A percentile compares a stretch with the other conserved stretches of the same genome.
Evolutionary conservation across 2,797 vertebrate genomes (phyloP).

Genomic region (Yasuhikotakia modesta): DNA sequence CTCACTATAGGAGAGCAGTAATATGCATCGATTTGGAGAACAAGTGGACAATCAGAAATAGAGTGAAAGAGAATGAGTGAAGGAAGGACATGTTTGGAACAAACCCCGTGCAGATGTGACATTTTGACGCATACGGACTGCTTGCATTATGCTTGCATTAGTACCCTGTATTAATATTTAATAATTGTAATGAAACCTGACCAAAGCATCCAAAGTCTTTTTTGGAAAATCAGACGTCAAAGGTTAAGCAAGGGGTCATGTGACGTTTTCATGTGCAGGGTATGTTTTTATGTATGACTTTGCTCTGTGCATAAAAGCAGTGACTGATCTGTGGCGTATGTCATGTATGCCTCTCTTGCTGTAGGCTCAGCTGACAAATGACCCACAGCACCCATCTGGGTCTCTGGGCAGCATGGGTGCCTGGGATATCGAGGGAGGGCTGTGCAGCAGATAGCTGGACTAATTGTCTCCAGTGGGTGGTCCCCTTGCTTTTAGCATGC

Average conservation of each 20-base stretch:
- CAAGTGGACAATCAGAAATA: slow-evolving; percentile 45
- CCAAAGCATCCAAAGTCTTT: too few relatives aligned
- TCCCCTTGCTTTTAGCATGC: slow-evolving; percentile 12
- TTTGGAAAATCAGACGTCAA: too few relatives aligned
- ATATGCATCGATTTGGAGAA: slow-evolving; percentile 49
- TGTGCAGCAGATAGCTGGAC: neutral
- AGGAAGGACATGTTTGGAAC: neutral
- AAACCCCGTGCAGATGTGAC: neutral
- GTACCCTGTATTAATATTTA: too few relatives aligned
- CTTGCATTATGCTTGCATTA: too few relatives aligned
- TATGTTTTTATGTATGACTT: neutral
- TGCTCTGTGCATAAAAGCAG: neutral
- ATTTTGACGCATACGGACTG: neutral
- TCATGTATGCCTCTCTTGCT: slow-evolving; percentile 18
- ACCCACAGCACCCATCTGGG: slow-evolving; percentile 12
- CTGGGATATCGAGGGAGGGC: slow-evolving; percentile 3
- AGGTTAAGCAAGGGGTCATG: neutral
- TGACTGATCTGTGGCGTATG: slow-evolving; percentile 43
- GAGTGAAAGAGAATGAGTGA: slow-evolving; percentile 26
- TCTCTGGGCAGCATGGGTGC: slow-evolving; percentile 12
- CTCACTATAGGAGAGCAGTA: slow-evolving; percentile 46
- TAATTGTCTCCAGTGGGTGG: slow-evolving; percentile 39
- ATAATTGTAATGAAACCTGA: too few relatives aligned
- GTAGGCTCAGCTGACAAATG: slow-evolving; percentile 33
- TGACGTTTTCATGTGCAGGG: too few relatives aligned